A percentile compares a stretch with the other conserved stretches of the same genome.
Conservation (phyloP, 2,888 invertebrate genomes). For the Orchesella flavescens region DNA sequence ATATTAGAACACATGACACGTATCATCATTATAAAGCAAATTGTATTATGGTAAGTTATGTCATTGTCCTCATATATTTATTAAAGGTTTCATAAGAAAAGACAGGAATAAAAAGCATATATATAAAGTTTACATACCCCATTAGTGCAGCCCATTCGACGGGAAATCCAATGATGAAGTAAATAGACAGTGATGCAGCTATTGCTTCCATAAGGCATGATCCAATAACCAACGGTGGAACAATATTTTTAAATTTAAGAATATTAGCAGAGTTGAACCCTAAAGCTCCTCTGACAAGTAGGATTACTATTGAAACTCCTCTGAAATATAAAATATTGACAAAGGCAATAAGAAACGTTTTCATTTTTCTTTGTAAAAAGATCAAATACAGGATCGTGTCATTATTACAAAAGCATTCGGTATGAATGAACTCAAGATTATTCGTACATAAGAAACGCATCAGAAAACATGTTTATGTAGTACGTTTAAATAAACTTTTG, state of each 20-base stretch:
- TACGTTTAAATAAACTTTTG: too few species aligned
- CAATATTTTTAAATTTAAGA: slow-evolving; percentile 61
- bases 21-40: slow-evolving; percentile 8
- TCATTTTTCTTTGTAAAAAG: too few species aligned
- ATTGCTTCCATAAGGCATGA: slow-evolving; percentile 67
- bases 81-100: neutral
- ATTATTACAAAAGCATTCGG: too few species aligned
- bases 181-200: slow-evolving; percentile 51
- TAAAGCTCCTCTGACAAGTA: slow-evolving; percentile 69
- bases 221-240: slow-evolving; percentile 63
- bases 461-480: too few species aligned
- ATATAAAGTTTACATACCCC: slow-evolving; percentile 63
- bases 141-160: slow-evolving; percentile 63
- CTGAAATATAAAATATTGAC: slow-evolving; percentile 45
- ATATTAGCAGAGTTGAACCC: slow-evolving; percentile 65
- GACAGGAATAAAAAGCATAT: neutral
- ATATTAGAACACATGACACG: slow-evolving; percentile 5
- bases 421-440: too few species aligned
- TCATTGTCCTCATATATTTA: neutral
- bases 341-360: neutral
- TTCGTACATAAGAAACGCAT: too few species aligned
- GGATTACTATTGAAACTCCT: slow-evolving; percentile 68
- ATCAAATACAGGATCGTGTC: too few species aligned
- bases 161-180: slow-evolving; percentile 67
- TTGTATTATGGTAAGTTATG: neutral